phyloP scores from a whole-genome alignment of 1,140 invertebrate genomes.

The Tetragnatha versicolor region DNA sequence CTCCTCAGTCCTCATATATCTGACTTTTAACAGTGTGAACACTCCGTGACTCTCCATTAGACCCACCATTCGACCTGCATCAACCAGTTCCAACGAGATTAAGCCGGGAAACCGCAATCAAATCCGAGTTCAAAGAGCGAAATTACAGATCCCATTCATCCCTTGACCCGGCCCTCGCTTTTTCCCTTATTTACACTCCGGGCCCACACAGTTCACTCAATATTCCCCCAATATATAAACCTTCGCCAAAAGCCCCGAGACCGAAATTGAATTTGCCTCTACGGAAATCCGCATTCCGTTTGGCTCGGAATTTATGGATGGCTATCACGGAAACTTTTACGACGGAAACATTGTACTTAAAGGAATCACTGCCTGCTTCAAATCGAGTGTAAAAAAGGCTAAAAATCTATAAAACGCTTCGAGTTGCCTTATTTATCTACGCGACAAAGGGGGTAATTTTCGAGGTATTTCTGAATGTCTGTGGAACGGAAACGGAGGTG shows the following conservation, averaged over 20 bases:
- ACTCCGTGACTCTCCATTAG: too few relatives aligned
- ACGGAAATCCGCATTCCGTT: constrained; percentile 33
- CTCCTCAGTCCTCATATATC: too few relatives aligned
- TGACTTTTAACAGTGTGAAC: too few relatives aligned
- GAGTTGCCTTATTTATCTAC: constrained; percentile 16
- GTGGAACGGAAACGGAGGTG: constrained; percentile 1
- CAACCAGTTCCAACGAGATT: neutral
- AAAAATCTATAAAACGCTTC: constrained; percentile 27
- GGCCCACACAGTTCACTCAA: neutral
- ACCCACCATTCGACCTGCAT: too few relatives aligned
- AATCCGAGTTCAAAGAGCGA: neutral
- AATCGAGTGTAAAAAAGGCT: neutral
- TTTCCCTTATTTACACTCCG: constrained; percentile 4
- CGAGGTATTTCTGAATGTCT: constrained; percentile 12
- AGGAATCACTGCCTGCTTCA: neutral
- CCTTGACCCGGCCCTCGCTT: neutral
- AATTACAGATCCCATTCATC: neutral
- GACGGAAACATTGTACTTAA: constrained; percentile 42
- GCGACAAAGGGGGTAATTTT: constrained; percentile 22
- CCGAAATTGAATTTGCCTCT: constrained; percentile 40
- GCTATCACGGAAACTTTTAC: constrained; percentile 40
- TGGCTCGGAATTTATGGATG: constrained; percentile 28
- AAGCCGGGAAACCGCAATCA: neutral
- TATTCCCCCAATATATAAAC: constrained; percentile 20
- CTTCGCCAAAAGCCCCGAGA: neutral